phyloP scores from a whole-genome alignment of 2,797 vertebrate species.

The Epinephelus coioides region DNA sequence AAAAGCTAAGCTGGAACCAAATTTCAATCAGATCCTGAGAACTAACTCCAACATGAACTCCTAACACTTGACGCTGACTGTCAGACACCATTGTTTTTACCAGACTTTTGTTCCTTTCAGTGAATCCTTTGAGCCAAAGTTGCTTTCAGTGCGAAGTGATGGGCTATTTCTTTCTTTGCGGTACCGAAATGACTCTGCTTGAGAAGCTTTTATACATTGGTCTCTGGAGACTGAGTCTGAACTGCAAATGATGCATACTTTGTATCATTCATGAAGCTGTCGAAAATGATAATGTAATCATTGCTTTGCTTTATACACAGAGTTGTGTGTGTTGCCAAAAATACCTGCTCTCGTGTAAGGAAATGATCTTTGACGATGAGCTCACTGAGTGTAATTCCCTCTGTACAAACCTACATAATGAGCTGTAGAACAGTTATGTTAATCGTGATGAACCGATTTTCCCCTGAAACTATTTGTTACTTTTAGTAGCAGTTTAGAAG shows the following conservation, averaged over 20 bases:
- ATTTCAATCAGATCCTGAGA: neutral
- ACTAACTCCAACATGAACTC: neutral
- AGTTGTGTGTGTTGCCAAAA: conserved; percentile 10
- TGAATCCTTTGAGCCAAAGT: conserved; percentile 38
- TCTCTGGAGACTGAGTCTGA: conserved; percentile 53
- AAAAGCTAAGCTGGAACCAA: neutral
- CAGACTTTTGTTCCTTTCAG: conserved; percentile 22
- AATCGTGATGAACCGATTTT: conserved; percentile 22
- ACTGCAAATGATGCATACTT: conserved; percentile 55
- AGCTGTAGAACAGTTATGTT: conserved; percentile 5
- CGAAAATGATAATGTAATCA: conserved; percentile 64
- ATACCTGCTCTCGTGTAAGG: conserved; percentile 2
- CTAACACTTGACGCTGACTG: neutral
- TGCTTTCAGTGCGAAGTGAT: conserved; percentile 31
- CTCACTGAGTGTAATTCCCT: conserved; percentile 20
- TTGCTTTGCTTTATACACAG: conserved; percentile 31
- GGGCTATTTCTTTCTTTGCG: conserved; percentile 16
- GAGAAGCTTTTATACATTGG: conserved; percentile 47
- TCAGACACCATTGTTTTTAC: neutral
- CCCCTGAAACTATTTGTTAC: conserved; percentile 19
- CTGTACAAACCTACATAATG: conserved; percentile 24
- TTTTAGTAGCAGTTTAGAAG: conserved; percentile 23
- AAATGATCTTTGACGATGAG: conserved; percentile 30
- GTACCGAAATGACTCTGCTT: conserved; percentile 38
- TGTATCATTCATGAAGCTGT: conserved; percentile 50